Evolutionary conservation across 1,140 invertebrate species (phyloP), one percentile per base, ranked within the genome.

Genomic region (Diorhabda carinulata): DNA sequence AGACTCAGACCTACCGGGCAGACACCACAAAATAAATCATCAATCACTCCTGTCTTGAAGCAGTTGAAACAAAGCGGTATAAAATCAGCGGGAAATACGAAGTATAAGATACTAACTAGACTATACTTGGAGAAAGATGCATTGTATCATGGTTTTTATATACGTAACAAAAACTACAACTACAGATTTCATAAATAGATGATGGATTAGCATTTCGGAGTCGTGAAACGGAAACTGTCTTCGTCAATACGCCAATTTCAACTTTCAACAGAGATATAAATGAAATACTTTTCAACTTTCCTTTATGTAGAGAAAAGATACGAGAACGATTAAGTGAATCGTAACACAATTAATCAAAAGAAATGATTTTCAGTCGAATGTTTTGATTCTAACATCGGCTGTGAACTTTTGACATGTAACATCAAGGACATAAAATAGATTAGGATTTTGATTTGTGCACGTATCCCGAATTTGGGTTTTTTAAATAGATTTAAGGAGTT

Each of bases 71-170:
- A 79, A 77, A 77, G 74, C 71, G 60, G 67, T 74, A 76, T 75
- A 72, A 77, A 78, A 78, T 73, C 77, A 76, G 78, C 76, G 76
- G 78, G 78, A 79, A 79, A 79, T 79, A 76, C 76, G 76, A 78
- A 78, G 70, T 74, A 70, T 78, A 78, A 76, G 74, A 72, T 73
- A 77, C 73, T 75, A 78, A 78, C 76, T 72, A 78, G 75, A 72
- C 71, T 61, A 72, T 72, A 71, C 72, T 76, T 74, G 69, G 69
- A 72, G 70, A 73, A 75, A 75, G 73, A 72, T 65, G 72, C 69
- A 72, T 76, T 75, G 69, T 74, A 71, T 70, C 59, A 10, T 43
- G 64, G 69, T 77, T 78, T 78, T 78, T 75, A 74, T 25, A 25
- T 73, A 72, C 72, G 70, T 72, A 76, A 74, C 71, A 78, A 78